Evolutionary conservation across 2,888 invertebrate genomes (phyloP).

Genomic region (Lysandra bellargus): DNA sequence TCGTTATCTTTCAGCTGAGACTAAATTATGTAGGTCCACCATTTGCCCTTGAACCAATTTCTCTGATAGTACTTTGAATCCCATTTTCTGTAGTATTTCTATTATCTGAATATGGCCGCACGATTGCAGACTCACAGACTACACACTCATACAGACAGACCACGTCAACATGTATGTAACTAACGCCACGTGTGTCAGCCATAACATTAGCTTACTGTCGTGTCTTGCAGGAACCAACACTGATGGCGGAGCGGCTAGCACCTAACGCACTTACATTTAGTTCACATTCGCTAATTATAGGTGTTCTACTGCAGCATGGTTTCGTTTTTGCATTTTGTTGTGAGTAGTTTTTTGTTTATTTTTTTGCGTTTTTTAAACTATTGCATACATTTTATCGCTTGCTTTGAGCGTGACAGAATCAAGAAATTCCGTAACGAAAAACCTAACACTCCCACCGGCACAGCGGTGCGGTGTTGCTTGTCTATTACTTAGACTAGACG

Average conservation of each 20-base stretch:
- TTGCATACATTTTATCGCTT: too few species aligned
- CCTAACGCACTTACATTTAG: constrained; percentile 38
- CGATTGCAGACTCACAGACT: background rate
- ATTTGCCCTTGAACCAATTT: background rate
- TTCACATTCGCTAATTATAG: constrained; percentile 35
- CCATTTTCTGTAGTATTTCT: background rate
- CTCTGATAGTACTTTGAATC: too few species aligned
- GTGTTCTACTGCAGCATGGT: constrained; percentile 66
- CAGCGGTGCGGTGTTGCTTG: too few species aligned
- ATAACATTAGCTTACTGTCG: constrained; percentile 72
- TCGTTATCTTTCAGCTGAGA: background rate
- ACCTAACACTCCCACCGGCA: too few species aligned
- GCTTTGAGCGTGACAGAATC: too few species aligned
- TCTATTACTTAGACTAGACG: too few species aligned
- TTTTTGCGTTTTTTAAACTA: constrained; percentile 34
- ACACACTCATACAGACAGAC: background rate
- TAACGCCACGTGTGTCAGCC: constrained; percentile 67
- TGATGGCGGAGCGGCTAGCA: constrained; percentile 63
- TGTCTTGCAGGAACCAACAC: constrained; percentile 77
- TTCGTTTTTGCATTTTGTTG: constrained; percentile 77
- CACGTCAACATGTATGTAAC: constrained; percentile 29
- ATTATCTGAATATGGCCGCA: background rate
- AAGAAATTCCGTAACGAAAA: too few species aligned
- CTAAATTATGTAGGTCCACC: background rate
- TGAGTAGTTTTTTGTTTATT: constrained; percentile 65